These are phyloP conservation scores for Acanthornis magna DNA, from an alignment of 2,797 vertebrate species.

Conservation along the genomic window DNA sequence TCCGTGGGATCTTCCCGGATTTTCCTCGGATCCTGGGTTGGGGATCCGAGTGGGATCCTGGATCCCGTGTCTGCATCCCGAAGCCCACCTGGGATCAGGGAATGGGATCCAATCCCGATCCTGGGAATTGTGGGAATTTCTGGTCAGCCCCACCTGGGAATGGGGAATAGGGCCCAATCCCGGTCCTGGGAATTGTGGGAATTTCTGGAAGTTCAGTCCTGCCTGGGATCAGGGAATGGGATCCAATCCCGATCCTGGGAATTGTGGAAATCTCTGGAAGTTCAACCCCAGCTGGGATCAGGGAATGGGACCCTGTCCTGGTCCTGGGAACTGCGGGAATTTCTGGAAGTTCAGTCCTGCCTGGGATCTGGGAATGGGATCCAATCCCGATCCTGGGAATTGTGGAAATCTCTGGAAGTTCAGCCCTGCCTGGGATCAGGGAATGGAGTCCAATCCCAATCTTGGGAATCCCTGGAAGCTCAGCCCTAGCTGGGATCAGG, in stretches of 20 bases:
- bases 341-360: fast-evolving
- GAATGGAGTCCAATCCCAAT: no score
- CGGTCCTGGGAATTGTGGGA: neutral
- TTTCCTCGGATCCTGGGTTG: neutral
- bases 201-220: neutral
- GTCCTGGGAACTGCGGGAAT: no score
- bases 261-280: neutral
- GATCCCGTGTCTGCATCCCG: neutral
- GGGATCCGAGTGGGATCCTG: neutral
- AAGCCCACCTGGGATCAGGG: no score
- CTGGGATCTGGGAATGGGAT: neutral
- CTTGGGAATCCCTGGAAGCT: no score
- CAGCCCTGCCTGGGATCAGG: no score
- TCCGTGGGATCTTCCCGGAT: neutral
- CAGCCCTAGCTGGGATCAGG: fast-evolving
- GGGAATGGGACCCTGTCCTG: fast-evolving
- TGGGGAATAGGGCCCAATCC: neutral
- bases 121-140: neutral
- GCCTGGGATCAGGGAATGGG: neutral
- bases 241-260: neutral
- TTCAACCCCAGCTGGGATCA: neutral
- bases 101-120: neutral
- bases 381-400: no score
- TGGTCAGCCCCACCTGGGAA: neutral
- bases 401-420: no score